Conservation (phyloP, 2,797 vertebrate genomes). For the Sebastes taczanowskii region DNA sequence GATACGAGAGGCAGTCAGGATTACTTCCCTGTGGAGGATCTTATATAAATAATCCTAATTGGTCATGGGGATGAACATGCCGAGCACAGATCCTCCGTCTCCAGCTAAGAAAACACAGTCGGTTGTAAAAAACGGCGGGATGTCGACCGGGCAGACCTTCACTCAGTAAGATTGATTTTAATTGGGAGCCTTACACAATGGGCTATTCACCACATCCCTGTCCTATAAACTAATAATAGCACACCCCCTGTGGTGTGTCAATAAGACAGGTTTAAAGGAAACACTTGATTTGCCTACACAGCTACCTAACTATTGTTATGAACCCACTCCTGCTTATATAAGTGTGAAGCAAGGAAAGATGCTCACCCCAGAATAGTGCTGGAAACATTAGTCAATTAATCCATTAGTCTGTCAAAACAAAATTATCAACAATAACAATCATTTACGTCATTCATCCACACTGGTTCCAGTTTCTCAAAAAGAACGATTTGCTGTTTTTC, state of each 20-base stretch:
- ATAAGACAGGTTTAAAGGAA: not conserved
- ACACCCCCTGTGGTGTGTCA: not conserved
- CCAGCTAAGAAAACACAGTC: conserved; percentile 44
- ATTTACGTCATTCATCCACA: not conserved
- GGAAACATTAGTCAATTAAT: not conserved
- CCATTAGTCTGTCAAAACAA: not conserved
- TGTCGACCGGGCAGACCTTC: not conserved
- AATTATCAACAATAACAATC: not conserved
- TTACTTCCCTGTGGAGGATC: not conserved
- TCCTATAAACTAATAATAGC: conserved; percentile 14
- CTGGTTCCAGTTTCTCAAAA: not conserved
- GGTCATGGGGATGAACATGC: conserved; percentile 5
- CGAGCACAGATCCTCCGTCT: conserved; percentile 19
- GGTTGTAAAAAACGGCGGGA: conserved; percentile 19
- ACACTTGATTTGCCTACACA: not conserved
- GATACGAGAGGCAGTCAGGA: not conserved
- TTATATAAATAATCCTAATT: conserved; percentile 26
- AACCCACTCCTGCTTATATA: not conserved
- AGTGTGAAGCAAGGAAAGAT: not conserved
- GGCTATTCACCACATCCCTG: conserved; percentile 6
- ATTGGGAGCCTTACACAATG: conserved; percentile 24
- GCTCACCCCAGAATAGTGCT: not conserved
- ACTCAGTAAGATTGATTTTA: conserved; percentile 10
- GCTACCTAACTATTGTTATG: not conserved
- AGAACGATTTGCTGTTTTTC: not conserved